Evolutionary conservation across 1,140 invertebrate species (phyloP).

Genomic region (Philotrypesis tridentata): DNA sequence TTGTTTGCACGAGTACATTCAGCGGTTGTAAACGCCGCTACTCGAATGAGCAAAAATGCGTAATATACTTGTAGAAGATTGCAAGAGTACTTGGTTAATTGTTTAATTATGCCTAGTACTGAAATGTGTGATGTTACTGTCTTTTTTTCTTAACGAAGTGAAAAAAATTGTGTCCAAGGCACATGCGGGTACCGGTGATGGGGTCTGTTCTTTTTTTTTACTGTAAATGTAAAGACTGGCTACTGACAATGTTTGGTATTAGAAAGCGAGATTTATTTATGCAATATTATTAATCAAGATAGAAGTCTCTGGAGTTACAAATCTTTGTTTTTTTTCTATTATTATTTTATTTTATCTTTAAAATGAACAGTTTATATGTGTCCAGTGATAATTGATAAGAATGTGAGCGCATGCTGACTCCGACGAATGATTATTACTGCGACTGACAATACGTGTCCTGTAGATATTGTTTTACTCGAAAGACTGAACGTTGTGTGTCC

Average conservation of each 20-base stretch:
- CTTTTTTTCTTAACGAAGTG: constrained; percentile 31
- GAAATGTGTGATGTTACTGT: constrained; percentile 3
- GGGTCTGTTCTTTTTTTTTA: constrained; percentile 47
- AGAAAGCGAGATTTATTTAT: constrained; percentile 42
- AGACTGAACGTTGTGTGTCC: constrained; percentile 63
- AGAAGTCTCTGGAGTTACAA: constrained; percentile 20
- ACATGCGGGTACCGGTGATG: constrained; percentile 36
- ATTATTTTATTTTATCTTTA: constrained; percentile 38
- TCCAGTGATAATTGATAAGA: constrained; percentile 45
- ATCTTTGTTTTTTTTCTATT: constrained; percentile 24
- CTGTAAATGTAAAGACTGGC: constrained; percentile 42
- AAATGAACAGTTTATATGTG: constrained; percentile 34
- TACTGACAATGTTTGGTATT: constrained; percentile 48
- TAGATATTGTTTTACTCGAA: constrained; percentile 68
- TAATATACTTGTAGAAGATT: constrained; percentile 43
- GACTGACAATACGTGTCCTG: constrained; percentile 67
- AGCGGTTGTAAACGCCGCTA: constrained; percentile 50
- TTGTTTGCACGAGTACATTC: constrained; percentile 63
- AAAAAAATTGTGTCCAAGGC: constrained; percentile 42
- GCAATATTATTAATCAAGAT: constrained; percentile 17
- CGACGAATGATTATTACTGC: constrained; percentile 57
- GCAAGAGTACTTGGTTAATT: constrained; percentile 36
- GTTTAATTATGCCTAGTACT: constrained; percentile 36
- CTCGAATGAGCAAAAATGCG: constrained; percentile 42
- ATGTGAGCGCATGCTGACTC: constrained; percentile 41